phyloP scores from a whole-genome alignment of 2,797 vertebrate species.

The Enteromius fasciolatus region DNA sequence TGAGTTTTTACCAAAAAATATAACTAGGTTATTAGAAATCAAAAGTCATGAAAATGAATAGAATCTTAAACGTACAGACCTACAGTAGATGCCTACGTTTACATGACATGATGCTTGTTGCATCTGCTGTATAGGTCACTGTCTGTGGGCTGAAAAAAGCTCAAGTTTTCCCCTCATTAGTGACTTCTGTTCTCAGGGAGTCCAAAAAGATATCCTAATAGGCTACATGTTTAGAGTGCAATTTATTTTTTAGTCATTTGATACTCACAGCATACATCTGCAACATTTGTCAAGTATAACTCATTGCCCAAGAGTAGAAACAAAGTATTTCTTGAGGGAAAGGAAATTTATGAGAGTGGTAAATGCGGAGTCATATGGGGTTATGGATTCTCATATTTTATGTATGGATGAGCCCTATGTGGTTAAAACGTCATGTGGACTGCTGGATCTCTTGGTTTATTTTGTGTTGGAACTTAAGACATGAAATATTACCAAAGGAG shows the following conservation, averaged over 20 bases:
- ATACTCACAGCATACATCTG: neutral
- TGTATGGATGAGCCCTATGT: constrained; percentile 41
- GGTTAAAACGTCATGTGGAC: constrained; percentile 37
- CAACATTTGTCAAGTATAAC: constrained; percentile 8
- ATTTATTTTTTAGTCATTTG: constrained; percentile 2
- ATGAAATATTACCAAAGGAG: constrained; percentile 54
- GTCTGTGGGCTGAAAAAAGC: neutral
- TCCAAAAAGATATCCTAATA: constrained; percentile 43
- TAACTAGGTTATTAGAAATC: neutral
- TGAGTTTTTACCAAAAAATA: neutral
- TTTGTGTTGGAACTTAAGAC: constrained; percentile 39
- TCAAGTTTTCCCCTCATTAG: neutral
- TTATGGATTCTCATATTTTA: constrained; percentile 38
- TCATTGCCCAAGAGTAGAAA: constrained; percentile 22
- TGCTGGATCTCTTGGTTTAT: constrained; percentile 29
- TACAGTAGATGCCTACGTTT: neutral
- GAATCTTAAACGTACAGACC: neutral
- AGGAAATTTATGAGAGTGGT: constrained; percentile 29
- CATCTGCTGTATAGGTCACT: neutral
- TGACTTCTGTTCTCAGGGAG: neutral
- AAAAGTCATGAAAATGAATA: neutral
- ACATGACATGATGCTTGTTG: neutral
- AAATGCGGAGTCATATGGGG: constrained; percentile 38
- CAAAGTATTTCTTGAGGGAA: constrained; percentile 29
- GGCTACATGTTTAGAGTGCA: neutral